Evolutionary conservation across 2,888 invertebrate genomes (phyloP), one percentile per base, ranked within the genome.

Genomic region (Platypus cylindrus): DNA sequence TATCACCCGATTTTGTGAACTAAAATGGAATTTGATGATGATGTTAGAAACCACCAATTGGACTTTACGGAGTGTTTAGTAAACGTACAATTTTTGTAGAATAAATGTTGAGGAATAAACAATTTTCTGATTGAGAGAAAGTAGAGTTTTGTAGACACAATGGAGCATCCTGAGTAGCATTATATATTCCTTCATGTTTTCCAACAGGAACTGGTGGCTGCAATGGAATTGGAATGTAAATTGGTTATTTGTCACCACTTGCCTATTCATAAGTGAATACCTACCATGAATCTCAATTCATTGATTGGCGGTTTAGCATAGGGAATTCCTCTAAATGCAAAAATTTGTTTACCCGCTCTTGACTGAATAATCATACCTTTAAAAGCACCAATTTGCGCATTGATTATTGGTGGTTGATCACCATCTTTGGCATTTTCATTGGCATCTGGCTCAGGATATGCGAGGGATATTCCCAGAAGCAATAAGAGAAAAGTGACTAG

Each of bases 81-180:
- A n/a, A n/a, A n/a, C n/a, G n/a, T n/a, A n/a, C n/a, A n/a, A n/a
- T 65, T 49, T 63, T 63, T 45, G 46, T 65, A 0, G 69, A 68
- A 44, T 72, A 78, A 1, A 78, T 69, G 45, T 78, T 78, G 31
- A 78, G 50, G 12, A 66, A 62, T 1, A 78, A 63, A 46, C 78
- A 78, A 52, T 78, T 75, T 46, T 78, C 78, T 17, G 69, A 66
- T 30, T 67, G 48, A 14, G 50, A 48, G 27, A 46, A 48, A 5
- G 38, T 34, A 14, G 59, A 53, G 0, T 53, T 49, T 47, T 61
- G 60, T 14, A 60, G 59, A 49, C 62, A 62, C 2, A 54, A 42
- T n/a, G 56, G 51, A 8, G 54, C 58, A 43, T 60, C 58, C 38
- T 49, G 40, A 2, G 57, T 60, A 1, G 59, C 60, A 38, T 60